A percentile compares a stretch with the other conserved stretches of the same genome.
phyloP scores from a whole-genome alignment of 2,888 invertebrate genomes.

The Apamea epomidion region DNA sequence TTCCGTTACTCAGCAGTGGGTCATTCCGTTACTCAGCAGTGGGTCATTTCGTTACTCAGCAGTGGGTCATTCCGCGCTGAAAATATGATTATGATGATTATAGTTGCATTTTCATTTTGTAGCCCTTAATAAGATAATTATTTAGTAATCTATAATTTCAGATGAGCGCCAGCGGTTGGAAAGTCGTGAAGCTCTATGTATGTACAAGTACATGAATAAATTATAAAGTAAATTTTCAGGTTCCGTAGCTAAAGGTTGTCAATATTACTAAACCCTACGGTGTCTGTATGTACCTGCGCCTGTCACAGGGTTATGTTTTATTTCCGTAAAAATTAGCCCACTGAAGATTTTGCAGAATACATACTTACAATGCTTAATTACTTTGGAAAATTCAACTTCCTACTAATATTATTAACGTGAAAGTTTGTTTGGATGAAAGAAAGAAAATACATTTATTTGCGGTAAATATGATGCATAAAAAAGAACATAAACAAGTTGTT shows the following conservation, averaged over 20 bases:
- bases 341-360: background rate
- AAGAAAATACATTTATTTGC: no score
- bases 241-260: background rate
- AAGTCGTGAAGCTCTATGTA: background rate
- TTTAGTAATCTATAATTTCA: background rate
- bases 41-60: background rate
- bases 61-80: background rate
- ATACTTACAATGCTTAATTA: background rate
- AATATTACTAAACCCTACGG: background rate
- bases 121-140: background rate
- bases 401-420: no score
- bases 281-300: background rate
- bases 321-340: background rate
- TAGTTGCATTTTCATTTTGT: background rate
- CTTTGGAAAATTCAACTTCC: background rate
- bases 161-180: constrained; percentile 6
- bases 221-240: background rate
- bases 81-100: background rate
- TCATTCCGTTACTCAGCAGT: no score
- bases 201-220: background rate
- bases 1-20: background rate
- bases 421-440: no score
- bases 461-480: no score
- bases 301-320: background rate
- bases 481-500: no score